phyloP scores from a whole-genome alignment of 2,113 vertebrate genomes.

The Labeo catla region DNA sequence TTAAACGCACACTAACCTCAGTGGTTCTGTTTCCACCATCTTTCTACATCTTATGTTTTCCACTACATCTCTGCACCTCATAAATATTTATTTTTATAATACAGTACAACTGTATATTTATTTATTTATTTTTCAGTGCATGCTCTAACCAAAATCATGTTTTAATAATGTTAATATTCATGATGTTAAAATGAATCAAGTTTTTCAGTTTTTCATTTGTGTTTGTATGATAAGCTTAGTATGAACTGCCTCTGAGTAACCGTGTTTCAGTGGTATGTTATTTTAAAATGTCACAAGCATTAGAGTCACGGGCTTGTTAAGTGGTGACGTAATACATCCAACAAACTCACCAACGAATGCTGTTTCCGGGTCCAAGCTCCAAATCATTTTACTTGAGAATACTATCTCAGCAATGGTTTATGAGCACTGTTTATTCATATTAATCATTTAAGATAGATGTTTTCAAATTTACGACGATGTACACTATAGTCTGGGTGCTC shows the following conservation, averaged over 20 bases:
- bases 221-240: background rate
- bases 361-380: no score
- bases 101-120: slow-evolving; percentile 12
- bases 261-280: no score
- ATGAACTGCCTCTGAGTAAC: background rate
- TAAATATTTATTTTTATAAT: slow-evolving; percentile 8
- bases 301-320: no score
- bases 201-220: background rate
- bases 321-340: no score
- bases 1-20: background rate
- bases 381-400: no score
- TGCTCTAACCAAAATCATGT: background rate
- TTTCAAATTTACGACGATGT: no score
- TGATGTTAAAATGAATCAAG: background rate
- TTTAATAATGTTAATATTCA: background rate
- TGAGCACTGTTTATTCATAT: no score
- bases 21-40: background rate
- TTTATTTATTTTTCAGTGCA: background rate
- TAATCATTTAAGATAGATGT: no score
- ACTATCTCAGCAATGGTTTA: no score
- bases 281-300: no score
- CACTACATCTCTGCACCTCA: background rate
- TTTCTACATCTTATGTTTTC: background rate
- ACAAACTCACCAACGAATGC: no score
- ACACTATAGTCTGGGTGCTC: no score